phyloP scores from a whole-genome alignment of 2,113 vertebrate species.

The Anarrhichthys ocellatus region DNA sequence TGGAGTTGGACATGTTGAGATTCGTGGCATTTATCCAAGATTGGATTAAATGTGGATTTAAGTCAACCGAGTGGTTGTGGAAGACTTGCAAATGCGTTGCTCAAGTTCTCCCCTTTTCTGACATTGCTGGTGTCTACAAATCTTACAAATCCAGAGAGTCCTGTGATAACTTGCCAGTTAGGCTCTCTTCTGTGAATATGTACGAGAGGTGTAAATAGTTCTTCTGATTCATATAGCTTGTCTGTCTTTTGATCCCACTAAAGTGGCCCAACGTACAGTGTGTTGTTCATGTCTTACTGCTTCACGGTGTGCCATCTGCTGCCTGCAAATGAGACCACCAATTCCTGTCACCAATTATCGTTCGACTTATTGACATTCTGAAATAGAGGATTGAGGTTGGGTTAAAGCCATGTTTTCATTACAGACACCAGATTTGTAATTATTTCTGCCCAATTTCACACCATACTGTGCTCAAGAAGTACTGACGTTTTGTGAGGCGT shows the following conservation, averaged over 20 bases:
- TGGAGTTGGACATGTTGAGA: constrained; percentile 24
- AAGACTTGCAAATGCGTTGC: not conserved
- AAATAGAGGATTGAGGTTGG: not conserved
- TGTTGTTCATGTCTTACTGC: constrained; percentile 36
- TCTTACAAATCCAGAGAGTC: not conserved
- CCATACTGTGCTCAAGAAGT: not conserved
- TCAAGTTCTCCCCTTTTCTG: not conserved
- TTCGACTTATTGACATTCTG: constrained; percentile 35
- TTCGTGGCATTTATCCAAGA: constrained; percentile 39
- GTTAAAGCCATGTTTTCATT: not conserved
- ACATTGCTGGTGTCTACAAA: not conserved
- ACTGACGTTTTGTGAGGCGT: not conserved
- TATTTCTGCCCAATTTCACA: constrained; percentile 7
- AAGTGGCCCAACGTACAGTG: constrained; percentile 17
- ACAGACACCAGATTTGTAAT: constrained; percentile 1
- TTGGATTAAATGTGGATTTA: not conserved
- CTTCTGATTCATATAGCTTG: constrained; percentile 14
- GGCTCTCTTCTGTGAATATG: not conserved
- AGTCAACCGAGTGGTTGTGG: not conserved
- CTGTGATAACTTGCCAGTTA: not conserved
- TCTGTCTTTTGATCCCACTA: constrained; percentile 42
- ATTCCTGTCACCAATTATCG: constrained; percentile 37
- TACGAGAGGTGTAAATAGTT: constrained; percentile 8
- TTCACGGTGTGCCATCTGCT: constrained; percentile 49
- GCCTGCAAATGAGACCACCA: constrained; percentile 39